Conservation (phyloP, 1,140 invertebrate species). For the Aphelenchoides besseyi region DNA sequence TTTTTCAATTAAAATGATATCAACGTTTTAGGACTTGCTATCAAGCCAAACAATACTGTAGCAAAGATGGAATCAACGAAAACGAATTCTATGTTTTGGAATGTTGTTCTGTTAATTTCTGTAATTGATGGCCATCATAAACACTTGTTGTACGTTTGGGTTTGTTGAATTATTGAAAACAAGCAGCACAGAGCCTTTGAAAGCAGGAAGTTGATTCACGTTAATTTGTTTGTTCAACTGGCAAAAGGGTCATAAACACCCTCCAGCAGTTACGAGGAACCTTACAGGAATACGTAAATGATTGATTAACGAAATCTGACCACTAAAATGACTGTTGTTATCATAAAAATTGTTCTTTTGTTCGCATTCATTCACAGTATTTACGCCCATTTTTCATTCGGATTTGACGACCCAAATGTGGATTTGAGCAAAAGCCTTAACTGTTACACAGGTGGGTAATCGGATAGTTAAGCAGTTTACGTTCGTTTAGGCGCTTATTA, state of each 20-base stretch:
- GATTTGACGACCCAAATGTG: background rate
- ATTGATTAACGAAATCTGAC: too few relatives aligned
- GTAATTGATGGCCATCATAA: background rate
- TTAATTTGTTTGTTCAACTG: background rate
- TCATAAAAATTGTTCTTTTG: background rate
- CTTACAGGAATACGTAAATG: too few relatives aligned
- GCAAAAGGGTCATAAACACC: too few relatives aligned
- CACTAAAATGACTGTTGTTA: background rate
- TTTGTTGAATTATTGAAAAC: background rate
- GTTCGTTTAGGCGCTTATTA: conserved; percentile 10
- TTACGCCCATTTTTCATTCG: background rate
- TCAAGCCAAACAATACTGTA: background rate
- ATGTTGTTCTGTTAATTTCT: background rate
- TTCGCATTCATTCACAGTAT: background rate
- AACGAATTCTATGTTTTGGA: conserved; percentile 4
- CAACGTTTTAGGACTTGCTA: background rate
- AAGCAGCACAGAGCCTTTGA: too few relatives aligned
- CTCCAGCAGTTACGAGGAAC: too few relatives aligned
- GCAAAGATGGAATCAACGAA: background rate
- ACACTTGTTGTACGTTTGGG: background rate
- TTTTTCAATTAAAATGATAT: background rate
- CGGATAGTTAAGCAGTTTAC: too few relatives aligned
- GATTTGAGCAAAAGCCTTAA: background rate
- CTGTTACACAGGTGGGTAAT: background rate
- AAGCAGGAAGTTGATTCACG: background rate